Percentiles rank a stretch among this genome's conserved stretches.
Conservation (phyloP, 1,140 invertebrate genomes). For the Cydia amplana region DNA sequence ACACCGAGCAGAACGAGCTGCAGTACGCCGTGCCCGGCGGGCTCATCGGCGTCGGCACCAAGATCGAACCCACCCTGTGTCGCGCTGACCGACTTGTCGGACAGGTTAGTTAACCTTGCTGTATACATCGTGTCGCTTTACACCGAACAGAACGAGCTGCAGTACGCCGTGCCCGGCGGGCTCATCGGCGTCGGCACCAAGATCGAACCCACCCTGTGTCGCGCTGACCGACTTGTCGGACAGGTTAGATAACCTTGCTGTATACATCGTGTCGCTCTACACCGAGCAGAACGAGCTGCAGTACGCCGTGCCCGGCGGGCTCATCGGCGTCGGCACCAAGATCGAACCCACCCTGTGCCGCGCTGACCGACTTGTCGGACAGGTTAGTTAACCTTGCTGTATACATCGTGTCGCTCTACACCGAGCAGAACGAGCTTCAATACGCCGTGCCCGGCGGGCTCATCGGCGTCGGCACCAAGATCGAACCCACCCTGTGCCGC, state of each 20-base stretch:
- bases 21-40: constrained; percentile 99
- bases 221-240: constrained; percentile 98
- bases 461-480: constrained; percentile 99
- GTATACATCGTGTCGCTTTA: constrained; percentile 95
- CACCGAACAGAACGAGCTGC: constrained; percentile 92
- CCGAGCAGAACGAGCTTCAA: constrained; percentile 92
- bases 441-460: constrained; percentile 99
- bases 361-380: constrained; percentile 98
- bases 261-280: constrained; percentile 95
- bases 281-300: constrained; percentile 93
- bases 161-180: constrained; percentile 99
- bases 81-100: constrained; percentile 98
- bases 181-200: constrained; percentile 99
- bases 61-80: constrained; percentile 99
- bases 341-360: constrained; percentile 99
- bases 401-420: constrained; percentile 96
- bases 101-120: constrained; percentile 80
- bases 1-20: constrained; percentile 91
- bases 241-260: constrained; percentile 80
- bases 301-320: constrained; percentile 98
- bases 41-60: constrained; percentile 98
- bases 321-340: constrained; percentile 99
- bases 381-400: constrained; percentile 73
- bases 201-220: constrained; percentile 98
- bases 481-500: constrained; percentile 63